phyloP scores from a whole-genome alignment of 2,888 invertebrate genomes.

The Acleris sparsana region DNA sequence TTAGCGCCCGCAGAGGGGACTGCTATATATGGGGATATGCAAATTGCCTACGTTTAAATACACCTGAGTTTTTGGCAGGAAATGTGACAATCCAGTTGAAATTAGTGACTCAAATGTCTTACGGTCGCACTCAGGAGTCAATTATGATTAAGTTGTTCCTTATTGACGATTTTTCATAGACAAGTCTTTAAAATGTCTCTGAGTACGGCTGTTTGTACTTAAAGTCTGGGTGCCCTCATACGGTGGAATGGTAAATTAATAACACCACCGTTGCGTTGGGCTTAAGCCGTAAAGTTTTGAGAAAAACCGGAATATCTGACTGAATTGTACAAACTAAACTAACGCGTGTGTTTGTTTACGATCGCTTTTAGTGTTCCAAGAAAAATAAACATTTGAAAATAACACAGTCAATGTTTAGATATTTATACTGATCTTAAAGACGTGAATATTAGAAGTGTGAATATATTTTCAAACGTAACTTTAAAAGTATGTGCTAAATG shows the following conservation, averaged over 20 bases:
- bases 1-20: neutral
- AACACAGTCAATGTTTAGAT: slow-evolving; percentile 9
- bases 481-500: slow-evolving; percentile 6
- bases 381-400: slow-evolving; percentile 23
- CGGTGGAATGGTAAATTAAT: no score
- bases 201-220: neutral
- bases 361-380: neutral
- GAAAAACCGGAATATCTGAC: neutral
- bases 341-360: neutral
- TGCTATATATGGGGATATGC: slow-evolving; percentile 54
- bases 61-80: slow-evolving; percentile 39
- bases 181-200: no score
- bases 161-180: no score
- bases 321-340: neutral
- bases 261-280: no score
- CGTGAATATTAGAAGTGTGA: slow-evolving; percentile 2
- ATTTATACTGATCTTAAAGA: neutral
- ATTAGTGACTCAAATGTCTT: no score
- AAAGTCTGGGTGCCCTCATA: neutral
- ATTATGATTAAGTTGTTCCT: no score
- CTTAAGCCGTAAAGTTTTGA: neutral
- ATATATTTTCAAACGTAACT: neutral
- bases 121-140: no score
- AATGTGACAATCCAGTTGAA: no score
- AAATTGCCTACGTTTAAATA: slow-evolving; percentile 58